Conservation (phyloP, 2,797 vertebrate genomes). For the Pachyuromys duprasi region DNA sequence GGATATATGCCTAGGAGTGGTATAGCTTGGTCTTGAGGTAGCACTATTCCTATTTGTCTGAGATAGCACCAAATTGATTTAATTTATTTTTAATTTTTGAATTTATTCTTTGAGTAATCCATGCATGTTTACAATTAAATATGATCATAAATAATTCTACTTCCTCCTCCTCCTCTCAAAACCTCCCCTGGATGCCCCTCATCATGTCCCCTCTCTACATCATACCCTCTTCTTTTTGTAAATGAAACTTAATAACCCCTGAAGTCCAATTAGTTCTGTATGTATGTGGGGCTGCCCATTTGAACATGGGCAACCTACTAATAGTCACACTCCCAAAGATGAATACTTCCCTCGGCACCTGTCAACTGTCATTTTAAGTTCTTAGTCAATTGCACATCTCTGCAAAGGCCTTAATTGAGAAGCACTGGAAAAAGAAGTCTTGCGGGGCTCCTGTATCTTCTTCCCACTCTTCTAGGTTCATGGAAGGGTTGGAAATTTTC, state of each 20-base stretch:
- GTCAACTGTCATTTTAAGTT: background rate
- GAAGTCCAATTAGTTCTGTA: background rate
- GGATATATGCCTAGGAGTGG: too few relatives aligned
- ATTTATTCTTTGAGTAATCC: background rate
- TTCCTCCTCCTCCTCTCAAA: background rate
- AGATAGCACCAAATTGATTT: too few relatives aligned
- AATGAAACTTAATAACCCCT: background rate
- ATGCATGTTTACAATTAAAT: background rate
- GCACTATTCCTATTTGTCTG: too few relatives aligned
- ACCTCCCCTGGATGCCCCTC: too few relatives aligned
- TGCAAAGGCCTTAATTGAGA: background rate
- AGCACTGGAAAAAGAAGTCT: background rate
- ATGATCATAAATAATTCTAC: background rate
- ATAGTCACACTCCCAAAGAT: background rate
- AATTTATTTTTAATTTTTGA: background rate
- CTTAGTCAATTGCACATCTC: background rate
- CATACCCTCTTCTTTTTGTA: background rate
- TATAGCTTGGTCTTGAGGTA: too few relatives aligned
- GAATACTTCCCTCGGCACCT: background rate
- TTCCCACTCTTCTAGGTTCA: too few relatives aligned
- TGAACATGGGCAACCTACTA: background rate
- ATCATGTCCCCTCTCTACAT: background rate
- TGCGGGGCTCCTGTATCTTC: background rate
- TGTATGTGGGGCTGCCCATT: background rate
- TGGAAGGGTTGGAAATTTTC: background rate